Evolutionary conservation across 2,888 invertebrate species (phyloP).

Genomic region (Aspidiotus rigidus): DNA sequence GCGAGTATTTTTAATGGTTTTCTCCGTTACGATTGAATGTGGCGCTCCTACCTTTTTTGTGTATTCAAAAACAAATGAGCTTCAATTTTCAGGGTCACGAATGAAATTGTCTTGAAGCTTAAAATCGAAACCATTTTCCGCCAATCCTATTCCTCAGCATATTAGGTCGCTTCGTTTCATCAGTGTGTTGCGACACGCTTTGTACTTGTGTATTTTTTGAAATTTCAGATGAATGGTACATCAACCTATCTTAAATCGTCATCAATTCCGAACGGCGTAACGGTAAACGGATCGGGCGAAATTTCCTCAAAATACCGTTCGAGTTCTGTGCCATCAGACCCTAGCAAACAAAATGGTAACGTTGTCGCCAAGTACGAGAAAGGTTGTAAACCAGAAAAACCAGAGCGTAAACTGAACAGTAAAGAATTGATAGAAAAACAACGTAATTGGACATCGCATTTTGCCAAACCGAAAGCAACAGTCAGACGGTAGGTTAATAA

Average conservation of each 20-base stretch:
- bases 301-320: constrained; percentile 13
- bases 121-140: too few species aligned
- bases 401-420: constrained; percentile 70
- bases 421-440: constrained; percentile 83
- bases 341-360: constrained; percentile 24
- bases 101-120: too few species aligned
- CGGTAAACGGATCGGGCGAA: constrained; percentile 10
- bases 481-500: constrained; percentile 12
- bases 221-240: constrained; percentile 16
- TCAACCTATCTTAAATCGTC: constrained; percentile 7
- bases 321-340: constrained; percentile 5
- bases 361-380: constrained; percentile 45
- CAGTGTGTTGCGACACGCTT: too few species aligned
- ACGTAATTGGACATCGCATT: constrained; percentile 85
- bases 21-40: too few species aligned
- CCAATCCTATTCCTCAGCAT: too few species aligned
- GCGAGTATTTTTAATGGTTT: not conserved
- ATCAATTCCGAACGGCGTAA: constrained; percentile 18
- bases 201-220: too few species aligned
- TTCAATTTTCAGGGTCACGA: too few species aligned
- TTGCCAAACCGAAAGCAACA: constrained; percentile 61
- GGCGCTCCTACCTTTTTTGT: too few species aligned
- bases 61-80: too few species aligned
- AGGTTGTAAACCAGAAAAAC: constrained; percentile 66
- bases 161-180: too few species aligned